Percentiles rank a stretch among this genome's conserved stretches.
phyloP scores from a whole-genome alignment of 2,888 invertebrate genomes.

The Lepeophtheirus nordmannii region DNA sequence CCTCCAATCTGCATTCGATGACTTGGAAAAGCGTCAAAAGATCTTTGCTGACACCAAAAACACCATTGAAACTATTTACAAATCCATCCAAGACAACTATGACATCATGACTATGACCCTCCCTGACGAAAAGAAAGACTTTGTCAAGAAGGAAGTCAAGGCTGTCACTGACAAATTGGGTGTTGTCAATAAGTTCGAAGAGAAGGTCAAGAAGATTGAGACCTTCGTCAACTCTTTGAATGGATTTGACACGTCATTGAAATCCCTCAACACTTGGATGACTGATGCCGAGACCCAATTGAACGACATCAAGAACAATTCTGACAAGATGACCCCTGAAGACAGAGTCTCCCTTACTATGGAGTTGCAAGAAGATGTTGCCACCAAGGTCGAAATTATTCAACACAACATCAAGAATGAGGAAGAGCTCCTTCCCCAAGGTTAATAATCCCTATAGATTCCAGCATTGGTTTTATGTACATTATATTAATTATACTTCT shows the following conservation, averaged over 20 bases:
- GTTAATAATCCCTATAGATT: background rate
- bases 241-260: conserved; percentile 26
- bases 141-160: conserved; percentile 28
- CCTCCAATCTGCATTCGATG: conserved; percentile 26
- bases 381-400: conserved; percentile 21
- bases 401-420: conserved; percentile 11
- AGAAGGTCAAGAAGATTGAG: conserved; percentile 26
- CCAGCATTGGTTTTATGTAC: background rate
- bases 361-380: conserved; percentile 27
- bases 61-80: conserved; percentile 26
- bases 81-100: conserved; percentile 26
- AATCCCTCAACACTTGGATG: conserved; percentile 27
- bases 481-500: background rate
- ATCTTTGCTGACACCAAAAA: conserved; percentile 27
- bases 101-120: conserved; percentile 26
- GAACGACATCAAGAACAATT: conserved; percentile 27
- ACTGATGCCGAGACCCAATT: conserved; percentile 27
- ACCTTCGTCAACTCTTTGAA: conserved; percentile 27
- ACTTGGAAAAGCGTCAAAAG: conserved; percentile 28
- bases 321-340: conserved; percentile 28
- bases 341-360: conserved; percentile 28
- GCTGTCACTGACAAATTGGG: conserved; percentile 28
- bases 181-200: conserved; percentile 27
- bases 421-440: conserved; percentile 20
- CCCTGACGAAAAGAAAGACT: conserved; percentile 28